Conservation (phyloP, 1,140 invertebrate species). For the Cherax destructor region DNA sequence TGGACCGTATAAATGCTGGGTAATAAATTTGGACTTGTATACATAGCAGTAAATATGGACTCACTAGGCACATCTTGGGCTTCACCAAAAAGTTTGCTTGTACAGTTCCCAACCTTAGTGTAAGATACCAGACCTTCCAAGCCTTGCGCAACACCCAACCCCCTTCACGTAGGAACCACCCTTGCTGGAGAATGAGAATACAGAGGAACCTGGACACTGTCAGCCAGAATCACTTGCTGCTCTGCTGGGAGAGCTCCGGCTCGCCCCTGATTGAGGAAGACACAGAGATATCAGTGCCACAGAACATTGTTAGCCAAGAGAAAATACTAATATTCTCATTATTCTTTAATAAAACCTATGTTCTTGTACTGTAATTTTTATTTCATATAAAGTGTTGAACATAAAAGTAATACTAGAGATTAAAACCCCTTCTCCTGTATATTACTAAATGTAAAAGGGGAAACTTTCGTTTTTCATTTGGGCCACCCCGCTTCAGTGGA, state of each 20-base stretch:
- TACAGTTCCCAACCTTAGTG: constrained; percentile 49
- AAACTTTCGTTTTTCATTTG: too few relatives aligned
- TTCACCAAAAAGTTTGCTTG: constrained; percentile 51
- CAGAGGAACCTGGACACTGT: constrained; percentile 82
- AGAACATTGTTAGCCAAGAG: too few relatives aligned
- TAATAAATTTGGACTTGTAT: too few relatives aligned
- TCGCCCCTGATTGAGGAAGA: constrained; percentile 61
- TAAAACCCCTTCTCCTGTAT: too few relatives aligned
- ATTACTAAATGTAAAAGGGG: too few relatives aligned
- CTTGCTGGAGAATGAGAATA: constrained; percentile 82
- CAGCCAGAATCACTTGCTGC: constrained; percentile 83
- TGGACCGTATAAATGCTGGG: too few relatives aligned
- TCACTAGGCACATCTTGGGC: constrained; percentile 42
- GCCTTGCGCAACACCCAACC: constrained; percentile 85
- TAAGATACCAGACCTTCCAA: constrained; percentile 81
- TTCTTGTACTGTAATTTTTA: too few relatives aligned
- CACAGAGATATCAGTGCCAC: neutral
- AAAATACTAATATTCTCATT: too few relatives aligned
- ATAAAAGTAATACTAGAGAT: too few relatives aligned
- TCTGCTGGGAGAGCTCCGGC: constrained; percentile 78
- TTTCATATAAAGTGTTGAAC: too few relatives aligned
- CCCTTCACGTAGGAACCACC: constrained; percentile 82
- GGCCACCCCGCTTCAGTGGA: too few relatives aligned
- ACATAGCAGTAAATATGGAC: neutral
- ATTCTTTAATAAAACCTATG: too few relatives aligned